These are phyloP conservation scores for Carassius auratus DNA, from an alignment of 2,113 vertebrate species.

Conservation along the genomic window DNA sequence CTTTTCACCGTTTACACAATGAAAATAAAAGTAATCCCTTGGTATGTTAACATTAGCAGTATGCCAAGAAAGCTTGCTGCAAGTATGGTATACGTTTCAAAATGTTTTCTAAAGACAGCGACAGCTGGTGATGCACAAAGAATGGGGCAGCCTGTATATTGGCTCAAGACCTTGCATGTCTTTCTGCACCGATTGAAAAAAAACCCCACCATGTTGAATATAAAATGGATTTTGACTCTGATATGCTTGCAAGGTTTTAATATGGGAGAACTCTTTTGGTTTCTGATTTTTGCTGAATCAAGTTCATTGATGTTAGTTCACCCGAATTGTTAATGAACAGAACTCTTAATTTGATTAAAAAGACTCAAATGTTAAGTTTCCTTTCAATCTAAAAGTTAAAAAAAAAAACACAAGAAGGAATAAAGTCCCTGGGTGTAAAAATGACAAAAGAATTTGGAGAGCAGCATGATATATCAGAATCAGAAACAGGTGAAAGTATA, in stretches of 20 bases:
- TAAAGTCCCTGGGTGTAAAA: background rate
- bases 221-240: background rate
- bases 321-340: background rate
- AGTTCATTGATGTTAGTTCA: background rate
- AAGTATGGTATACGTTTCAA: slow-evolving; percentile 7
- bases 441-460: background rate
- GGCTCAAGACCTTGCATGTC: slow-evolving; percentile 5
- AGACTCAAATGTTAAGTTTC: background rate
- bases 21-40: background rate
- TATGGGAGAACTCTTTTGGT: background rate
- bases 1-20: background rate
- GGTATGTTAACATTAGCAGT: slow-evolving; percentile 7
- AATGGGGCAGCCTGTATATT: background rate
- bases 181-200: slow-evolving; percentile 10
- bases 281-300: background rate
- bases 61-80: background rate
- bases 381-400: background rate
- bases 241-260: background rate
- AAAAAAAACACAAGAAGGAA: too few relatives aligned
- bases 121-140: slow-evolving; percentile 31
- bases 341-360: background rate
- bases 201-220: background rate
- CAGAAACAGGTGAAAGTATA: background rate
- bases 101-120: slow-evolving; percentile 19
- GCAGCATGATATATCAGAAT: background rate